Evolutionary conservation across 2,888 invertebrate species (phyloP), one percentile per base, ranked within the genome.

Genomic region (Pachliopta kotzebuea): DNA sequence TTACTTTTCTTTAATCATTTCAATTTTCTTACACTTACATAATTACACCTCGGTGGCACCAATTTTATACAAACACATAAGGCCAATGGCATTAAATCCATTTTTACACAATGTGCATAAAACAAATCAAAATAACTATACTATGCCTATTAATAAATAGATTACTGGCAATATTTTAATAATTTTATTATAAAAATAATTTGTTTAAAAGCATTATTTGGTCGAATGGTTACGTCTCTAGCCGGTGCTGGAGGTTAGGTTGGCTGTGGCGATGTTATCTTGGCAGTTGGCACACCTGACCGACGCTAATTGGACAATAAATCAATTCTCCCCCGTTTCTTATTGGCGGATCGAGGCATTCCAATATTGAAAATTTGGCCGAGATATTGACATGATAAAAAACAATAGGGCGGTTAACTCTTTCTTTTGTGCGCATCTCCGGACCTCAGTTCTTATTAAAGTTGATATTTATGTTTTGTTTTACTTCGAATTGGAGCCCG

Each of bases 221-320:
- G 21, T 45, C 24, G 58, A 54, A 54, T 63, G 23, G 63, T 54
- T 49, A 65, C 65, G 53, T 62, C 65, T 66, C 65, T 66, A 85
- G 86, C 80, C 80, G 79, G 83, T 80, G 76, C 81, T 85, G 81
- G 84, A 37, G 37, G 85, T 89, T 88, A 88, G 88, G 90, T 89
- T 90, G 88, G 84, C 88, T 88, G 86, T 81, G 84, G 83, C 86
- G 91, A 91, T 91, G 83, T 85, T 91, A 91, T 91, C 91, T 90
- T 89, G 90, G 90, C 90, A 90, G 90, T 91, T 91, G 91, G 91
- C 91, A 91, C 91, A 90, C 90, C 90, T 90, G 92, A 91, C 90
- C 89, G 88, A 91, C 90, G 88, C 90, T 91, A 92, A 92, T 92
- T 92, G 92, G 90, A 90, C 90, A 92, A 92, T 92, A 91, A 91